Evolutionary conservation across 2,888 invertebrate genomes (phyloP), one percentile per base, ranked within the genome.

Genomic region (Rotaria macrura): DNA sequence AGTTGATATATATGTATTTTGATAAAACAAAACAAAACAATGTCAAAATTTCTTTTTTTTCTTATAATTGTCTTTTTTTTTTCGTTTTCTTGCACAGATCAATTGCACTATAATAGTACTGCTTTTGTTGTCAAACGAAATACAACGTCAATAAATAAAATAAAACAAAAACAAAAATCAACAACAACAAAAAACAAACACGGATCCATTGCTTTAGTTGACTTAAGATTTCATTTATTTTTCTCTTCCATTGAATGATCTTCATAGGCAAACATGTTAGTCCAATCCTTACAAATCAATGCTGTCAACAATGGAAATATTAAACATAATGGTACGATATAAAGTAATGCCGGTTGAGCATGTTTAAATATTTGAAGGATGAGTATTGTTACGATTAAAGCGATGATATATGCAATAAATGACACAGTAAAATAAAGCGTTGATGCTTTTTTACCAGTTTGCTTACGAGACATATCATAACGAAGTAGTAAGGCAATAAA

Each of bases 361-460:
- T 97, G 97, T 91, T 96, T 96, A 92, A 96, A 99, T 88, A 96
- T 93, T 92, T 98, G 97, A 97, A 99, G 98, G 87, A 99, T 95
- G 88, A 95, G 93, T 91, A 99, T 97, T 1, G 99, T 99, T 40
- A 95, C 93, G 90, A 96, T 92, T 87, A 99, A 92, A 1, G 99
- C 99, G 89, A 95, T 91, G 89, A 97, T 94, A 91, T 99, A 99
- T 2, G 99, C 98, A 83, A 93, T 90, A 91, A 98, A 95, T 7
- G 97, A 95, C 17, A 84, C 29, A 17, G 72, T 84, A 57, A 86
- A 86, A 84, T 86, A 86, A 25, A 54, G 54, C 29, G 43, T 79
- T 29, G 29, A 52, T 14, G 49, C 38, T 20, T 84, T 65, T 40
- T 84, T 85, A 23, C 84, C n/a, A 23, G 84, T 49, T 29, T 47